Base-by-base conservation (phyloP, 1,140 invertebrate genomes). In the Drusus annulatus region DNA sequence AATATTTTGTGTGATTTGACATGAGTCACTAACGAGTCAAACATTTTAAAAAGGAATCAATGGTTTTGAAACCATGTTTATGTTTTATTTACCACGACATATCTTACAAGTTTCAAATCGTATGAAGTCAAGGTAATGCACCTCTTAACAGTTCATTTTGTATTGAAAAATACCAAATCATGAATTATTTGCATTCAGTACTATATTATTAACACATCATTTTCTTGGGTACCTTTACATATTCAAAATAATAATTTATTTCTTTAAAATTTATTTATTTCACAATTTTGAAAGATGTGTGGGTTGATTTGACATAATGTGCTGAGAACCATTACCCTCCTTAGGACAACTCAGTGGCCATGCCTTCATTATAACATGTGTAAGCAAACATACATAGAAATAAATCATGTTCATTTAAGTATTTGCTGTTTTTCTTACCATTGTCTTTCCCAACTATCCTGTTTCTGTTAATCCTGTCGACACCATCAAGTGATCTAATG, bases 351-450 rank as follows among this genome's bases (percentile, higher is more conserved):
- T 54, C 17, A 75, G 69, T 80, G 68, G 71, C 78, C 68, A 80
- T 80, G 78, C 78, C 78, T 80, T 80, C 78, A 75, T 74, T 79
- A 31, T 31, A 73, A 80, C 78, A 60, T 74, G 68, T 80, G 31
- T 80, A 75, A 62, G 71, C 36, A 80, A 74, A 80, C 31, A 80
- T 80, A 75, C 50, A 80, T 80, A 80, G 69, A 80, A 79, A 74
- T 74, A 78, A 80, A 80, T 74, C 71, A 80, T 80, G 78, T 80
- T 80, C 78, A 80, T 80, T 75, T 15, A 74, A 65, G n/a, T 19
- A n/a, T 16, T 63, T 69, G 3, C 51, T 69, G 16, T 69, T 69
- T 23, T 69, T 45, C n/a, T 50, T 45, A n/a, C 36, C 65, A 21
- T 10, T 45, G 8, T 13, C 10, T 31, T 31, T 65, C n/a, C 54